phyloP scores from a whole-genome alignment of 2,888 invertebrate genomes.

The Dorcus parallelipipedus region DNA sequence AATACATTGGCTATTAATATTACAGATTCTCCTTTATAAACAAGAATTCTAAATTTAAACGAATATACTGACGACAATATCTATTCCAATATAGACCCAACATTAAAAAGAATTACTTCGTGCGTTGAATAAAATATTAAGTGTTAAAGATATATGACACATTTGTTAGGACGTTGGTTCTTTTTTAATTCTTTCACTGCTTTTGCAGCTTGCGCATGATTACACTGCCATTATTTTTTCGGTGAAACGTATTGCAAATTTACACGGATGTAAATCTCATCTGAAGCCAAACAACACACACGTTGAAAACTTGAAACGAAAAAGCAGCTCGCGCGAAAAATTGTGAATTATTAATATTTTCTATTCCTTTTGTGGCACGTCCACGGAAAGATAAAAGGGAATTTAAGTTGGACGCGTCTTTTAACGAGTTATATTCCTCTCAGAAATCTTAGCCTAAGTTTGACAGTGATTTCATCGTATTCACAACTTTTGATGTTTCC shows the following conservation, averaged over 20 bases:
- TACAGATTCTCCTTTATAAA: conserved; percentile 20
- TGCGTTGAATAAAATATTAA: conserved; percentile 23
- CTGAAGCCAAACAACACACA: conserved; percentile 5
- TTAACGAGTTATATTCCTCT: not conserved
- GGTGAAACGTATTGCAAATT: too few relatives aligned
- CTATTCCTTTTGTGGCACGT: too few relatives aligned
- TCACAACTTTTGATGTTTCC: conserved; percentile 1
- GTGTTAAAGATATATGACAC: conserved; percentile 10
- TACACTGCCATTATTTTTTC: too few relatives aligned
- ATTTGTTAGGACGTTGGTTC: not conserved
- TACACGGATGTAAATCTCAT: too few relatives aligned
- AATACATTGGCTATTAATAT: conserved; percentile 10
- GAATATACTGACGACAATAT: conserved; percentile 21
- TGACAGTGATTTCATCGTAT: not conserved
- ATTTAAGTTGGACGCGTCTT: not conserved
- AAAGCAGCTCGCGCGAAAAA: too few relatives aligned
- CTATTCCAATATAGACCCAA: conserved; percentile 18
- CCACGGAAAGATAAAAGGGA: not conserved
- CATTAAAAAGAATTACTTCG: conserved; percentile 17
- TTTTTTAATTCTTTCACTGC: too few relatives aligned
- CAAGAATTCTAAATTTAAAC: conserved; percentile 20
- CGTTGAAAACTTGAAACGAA: conserved; percentile 10
- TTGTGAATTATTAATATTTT: too few relatives aligned
- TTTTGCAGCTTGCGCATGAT: too few relatives aligned
- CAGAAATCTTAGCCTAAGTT: not conserved